Percentiles rank a stretch among this genome's conserved stretches.
Evolutionary conservation across 1,140 invertebrate species (phyloP).

Genomic region (Theocolax elegans): DNA sequence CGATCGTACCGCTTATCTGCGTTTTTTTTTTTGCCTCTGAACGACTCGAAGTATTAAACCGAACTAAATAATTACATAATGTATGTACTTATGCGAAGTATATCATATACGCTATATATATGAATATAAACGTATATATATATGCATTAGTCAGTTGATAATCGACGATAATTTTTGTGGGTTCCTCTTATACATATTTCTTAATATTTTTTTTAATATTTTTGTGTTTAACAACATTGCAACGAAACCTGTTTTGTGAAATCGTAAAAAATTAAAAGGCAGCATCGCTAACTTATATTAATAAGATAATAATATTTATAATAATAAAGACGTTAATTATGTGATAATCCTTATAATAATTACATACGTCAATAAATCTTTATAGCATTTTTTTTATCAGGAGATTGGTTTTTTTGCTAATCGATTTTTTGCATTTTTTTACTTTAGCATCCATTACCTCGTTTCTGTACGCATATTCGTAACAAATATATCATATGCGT

Average conservation of each 20-base stretch:
- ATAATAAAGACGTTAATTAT: constrained; percentile 40
- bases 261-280: constrained; percentile 57
- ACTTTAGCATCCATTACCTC: constrained; percentile 60
- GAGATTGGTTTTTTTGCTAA: constrained; percentile 58
- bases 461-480: constrained; percentile 65
- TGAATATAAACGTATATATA: constrained; percentile 17
- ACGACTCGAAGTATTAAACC: constrained; percentile 10
- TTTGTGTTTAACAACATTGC: constrained; percentile 31
- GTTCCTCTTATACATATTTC: not conserved
- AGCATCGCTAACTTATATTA: constrained; percentile 62
- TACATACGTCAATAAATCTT: constrained; percentile 61
- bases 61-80: constrained; percentile 32
- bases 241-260: constrained; percentile 41
- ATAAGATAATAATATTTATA: constrained; percentile 40
- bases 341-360: constrained; percentile 48
- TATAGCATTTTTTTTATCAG: constrained; percentile 54
- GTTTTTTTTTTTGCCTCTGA: not conserved
- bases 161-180: constrained; percentile 22
- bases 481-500: constrained; percentile 68
- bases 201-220: constrained; percentile 25
- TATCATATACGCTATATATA: constrained; percentile 23
- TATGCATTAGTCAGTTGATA: constrained; percentile 14
- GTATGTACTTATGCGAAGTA: constrained; percentile 22
- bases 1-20: constrained; percentile 2
- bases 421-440: constrained; percentile 51